Conservation (phyloP, 1,140 invertebrate genomes). For the Camponotus pennsylvanicus region DNA sequence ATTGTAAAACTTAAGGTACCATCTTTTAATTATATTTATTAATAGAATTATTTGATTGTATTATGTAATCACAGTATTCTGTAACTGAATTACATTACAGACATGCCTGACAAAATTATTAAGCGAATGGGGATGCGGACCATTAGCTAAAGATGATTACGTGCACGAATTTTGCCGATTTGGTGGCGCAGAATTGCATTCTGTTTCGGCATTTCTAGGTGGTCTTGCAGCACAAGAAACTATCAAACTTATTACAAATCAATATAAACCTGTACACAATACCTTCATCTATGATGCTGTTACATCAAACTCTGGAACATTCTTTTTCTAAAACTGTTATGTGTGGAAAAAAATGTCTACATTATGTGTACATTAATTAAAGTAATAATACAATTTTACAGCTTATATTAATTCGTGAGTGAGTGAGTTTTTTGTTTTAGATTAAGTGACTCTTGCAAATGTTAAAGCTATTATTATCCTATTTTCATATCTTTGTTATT, state of each 20-base stretch:
- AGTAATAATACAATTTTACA: constrained; percentile 60
- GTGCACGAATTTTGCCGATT: constrained; percentile 98
- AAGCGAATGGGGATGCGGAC: constrained; percentile 94
- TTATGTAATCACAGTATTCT: neutral
- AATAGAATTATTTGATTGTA: neutral
- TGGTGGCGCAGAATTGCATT: constrained; percentile 97
- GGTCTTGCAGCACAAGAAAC: constrained; percentile 98
- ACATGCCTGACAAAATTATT: constrained; percentile 92
- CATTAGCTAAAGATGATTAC: constrained; percentile 95
- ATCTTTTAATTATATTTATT: neutral
- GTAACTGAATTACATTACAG: constrained; percentile 81
- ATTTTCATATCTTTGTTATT: neutral
- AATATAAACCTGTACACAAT: constrained; percentile 98
- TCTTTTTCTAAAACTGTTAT: constrained; percentile 87
- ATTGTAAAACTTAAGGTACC: constrained; percentile 93
- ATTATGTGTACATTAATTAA: constrained; percentile 30
- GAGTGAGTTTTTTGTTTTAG: constrained; percentile 14
- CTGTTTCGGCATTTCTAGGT: constrained; percentile 96
- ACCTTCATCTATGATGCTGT: constrained; percentile 98
- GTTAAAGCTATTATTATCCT: neutral
- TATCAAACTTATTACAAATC: constrained; percentile 98
- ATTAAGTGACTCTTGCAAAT: neutral
- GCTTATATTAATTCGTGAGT: constrained; percentile 8
- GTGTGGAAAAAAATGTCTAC: constrained; percentile 4
- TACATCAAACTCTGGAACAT: constrained; percentile 93